Evolutionary conservation across 2,888 invertebrate genomes (phyloP), one percentile per base, ranked within the genome.

Genomic region (Athrips mouffetella): DNA sequence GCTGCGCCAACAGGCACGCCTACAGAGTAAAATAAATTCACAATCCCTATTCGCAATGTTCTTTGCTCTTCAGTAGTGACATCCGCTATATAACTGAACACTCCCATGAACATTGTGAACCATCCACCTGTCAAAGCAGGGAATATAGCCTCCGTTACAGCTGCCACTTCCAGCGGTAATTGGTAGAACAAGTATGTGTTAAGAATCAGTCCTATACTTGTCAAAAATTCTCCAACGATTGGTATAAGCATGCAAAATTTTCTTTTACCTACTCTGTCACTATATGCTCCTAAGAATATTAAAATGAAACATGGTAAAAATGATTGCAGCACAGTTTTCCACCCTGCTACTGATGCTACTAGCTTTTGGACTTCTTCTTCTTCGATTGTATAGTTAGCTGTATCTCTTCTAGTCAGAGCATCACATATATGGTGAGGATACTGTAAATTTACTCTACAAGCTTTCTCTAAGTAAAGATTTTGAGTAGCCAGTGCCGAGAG

Each of bases 1-100:
- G 96, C 95, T 66, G 96, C 93, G n/a, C 97, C 97, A 7, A 97
- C 91, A 0, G 97, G 96, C 48, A 96, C 94, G 18, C 97, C 96
- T 40, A 97, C 84, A 1, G 96, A 96, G 61, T 96, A 93, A 77
- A 96, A 96, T 5, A 96, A 91, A 80, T 97, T 97, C 55, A 96
- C 93, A 45, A 97, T 92, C 20, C 96, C 96, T 63, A 97, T 95
- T 54, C 97, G 84, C 40, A 95, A 87, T 16, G 97, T 97, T 60
- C 96, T 91, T 61, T 93, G 94, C 73, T 96, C 93, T 55, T 94
- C 91, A 2, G 94, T 93, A 2, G 96, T 96, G 11, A 96, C 93
- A 70, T 97, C 96, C 1, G 93, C 95, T 51, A 97, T 93, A 71
- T 96, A 97, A 80, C 95, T 95, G 80, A 97, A 94, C 57, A 96